Percentiles rank a stretch among this genome's conserved stretches.
These are phyloP conservation scores for Peromyscus aztecus DNA, from an alignment of 2,797 vertebrate genomes.

Conservation along the genomic window DNA sequence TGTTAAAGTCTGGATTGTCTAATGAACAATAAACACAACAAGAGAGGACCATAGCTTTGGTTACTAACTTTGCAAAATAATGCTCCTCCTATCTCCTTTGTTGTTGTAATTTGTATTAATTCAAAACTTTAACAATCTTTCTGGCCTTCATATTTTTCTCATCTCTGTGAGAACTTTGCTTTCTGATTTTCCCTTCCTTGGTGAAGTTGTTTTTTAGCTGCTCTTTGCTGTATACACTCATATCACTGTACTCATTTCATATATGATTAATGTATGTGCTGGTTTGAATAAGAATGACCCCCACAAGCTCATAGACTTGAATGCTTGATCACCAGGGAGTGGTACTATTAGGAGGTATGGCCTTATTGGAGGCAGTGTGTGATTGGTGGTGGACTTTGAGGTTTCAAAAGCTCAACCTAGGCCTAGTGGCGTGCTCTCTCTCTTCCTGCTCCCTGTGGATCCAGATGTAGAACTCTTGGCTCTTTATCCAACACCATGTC, in stretches of 20 bases:
- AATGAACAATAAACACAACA: neutral
- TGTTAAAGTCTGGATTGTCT: neutral
- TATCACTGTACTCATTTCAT: neutral
- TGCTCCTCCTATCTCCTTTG: neutral
- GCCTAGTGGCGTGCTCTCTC: neutral
- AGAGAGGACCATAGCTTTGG: neutral
- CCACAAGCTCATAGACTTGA: neutral
- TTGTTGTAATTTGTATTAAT: neutral
- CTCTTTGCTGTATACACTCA: neutral
- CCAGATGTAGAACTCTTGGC: neutral
- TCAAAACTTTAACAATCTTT: slow-evolving; percentile 15
- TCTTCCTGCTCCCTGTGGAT: no score
- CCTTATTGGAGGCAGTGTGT: neutral
- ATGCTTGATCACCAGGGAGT: neutral
- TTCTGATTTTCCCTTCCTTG: neutral
- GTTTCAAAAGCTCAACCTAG: neutral
- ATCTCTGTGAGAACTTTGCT: neutral
- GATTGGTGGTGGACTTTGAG: neutral
- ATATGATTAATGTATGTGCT: neutral
- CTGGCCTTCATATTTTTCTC: neutral
- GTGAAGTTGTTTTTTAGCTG: neutral
- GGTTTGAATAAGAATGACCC: neutral
- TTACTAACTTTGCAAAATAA: neutral
- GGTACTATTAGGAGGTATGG: neutral
- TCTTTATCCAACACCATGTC: neutral